phyloP scores from a whole-genome alignment of 1,140 invertebrate species.

The Pararge aegeria region DNA sequence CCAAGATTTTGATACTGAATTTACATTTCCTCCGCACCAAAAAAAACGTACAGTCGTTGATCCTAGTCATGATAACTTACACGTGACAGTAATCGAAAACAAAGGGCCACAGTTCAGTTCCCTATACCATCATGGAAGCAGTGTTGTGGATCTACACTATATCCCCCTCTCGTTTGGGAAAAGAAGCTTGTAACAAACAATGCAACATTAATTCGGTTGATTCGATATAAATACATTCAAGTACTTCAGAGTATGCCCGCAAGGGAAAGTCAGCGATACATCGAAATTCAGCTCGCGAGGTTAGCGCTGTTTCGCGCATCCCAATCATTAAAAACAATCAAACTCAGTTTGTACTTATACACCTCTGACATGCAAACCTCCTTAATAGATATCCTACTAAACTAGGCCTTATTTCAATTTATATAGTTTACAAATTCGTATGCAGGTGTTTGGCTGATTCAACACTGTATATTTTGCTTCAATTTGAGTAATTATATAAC shows the following conservation, averaged over 20 bases:
- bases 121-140: no score
- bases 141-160: no score
- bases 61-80: no score
- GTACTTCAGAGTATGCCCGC: slow-evolving; percentile 42
- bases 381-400: not conserved
- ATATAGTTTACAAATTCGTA: not conserved
- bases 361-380: slow-evolving; percentile 8
- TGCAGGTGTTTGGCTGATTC: slow-evolving; percentile 3
- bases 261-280: slow-evolving; percentile 50
- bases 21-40: no score
- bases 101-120: no score
- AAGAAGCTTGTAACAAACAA: no score
- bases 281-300: slow-evolving; percentile 63
- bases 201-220: no score
- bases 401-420: not conserved
- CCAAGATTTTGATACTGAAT: no score
- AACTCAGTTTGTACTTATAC: slow-evolving; percentile 21
- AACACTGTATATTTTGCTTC: slow-evolving; percentile 3
- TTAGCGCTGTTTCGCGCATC: slow-evolving; percentile 45
- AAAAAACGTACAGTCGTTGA: no score
- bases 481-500: slow-evolving; percentile 36
- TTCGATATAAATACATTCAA: not conserved
- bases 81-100: no score
- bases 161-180: no score
- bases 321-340: slow-evolving; percentile 40